Evolutionary conservation across 2,797 vertebrate genomes (phyloP), one percentile per base, ranked within the genome.

Genomic region (Danio tinwini): DNA sequence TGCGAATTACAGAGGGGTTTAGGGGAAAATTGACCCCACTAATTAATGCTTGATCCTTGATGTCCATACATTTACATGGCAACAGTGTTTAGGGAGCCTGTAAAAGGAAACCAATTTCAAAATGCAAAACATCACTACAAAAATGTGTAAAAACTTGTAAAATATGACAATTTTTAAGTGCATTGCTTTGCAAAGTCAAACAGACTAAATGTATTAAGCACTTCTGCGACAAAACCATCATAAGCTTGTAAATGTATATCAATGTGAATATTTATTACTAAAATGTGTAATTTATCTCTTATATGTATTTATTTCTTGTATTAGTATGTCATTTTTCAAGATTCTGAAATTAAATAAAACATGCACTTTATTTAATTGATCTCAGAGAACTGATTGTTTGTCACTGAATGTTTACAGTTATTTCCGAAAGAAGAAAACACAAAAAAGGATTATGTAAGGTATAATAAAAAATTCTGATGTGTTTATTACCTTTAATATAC

Each of bases 221-320:
- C 49, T 45, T 76, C 14, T 52, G 40, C 37, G 8, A 29, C 45
- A 19, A 29, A 72, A 58, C 7, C 13, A 58, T 29, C 12, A 37
- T 13, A 13, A 29, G 29, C 29, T 29, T 7, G 11, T 21, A 59
- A 59, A 50, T 69, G 37, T 44, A 8, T 16, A 17, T 55, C 4
- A 45, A 76, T 47, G 42, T 67, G 44, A 39, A 39, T 65, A 7
- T 44, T 12, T 65, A 44, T 1, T 29, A 29, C 29, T 29, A 29
- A 3, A 29, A 29, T 29, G n/a, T n/a, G 29, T 29, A 29, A 29
- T 1, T 1, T 29, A 29, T 29, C 3, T 29, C n/a, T 1, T 29
- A 29, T 29, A 12, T 68, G 29, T 14, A 49, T 58, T 59, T 49
- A 69, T 76, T 21, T 76, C 5, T 74, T 16, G 29, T 62, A 61